A percentile compares a stretch with the other conserved stretches of the same genome.
Conservation (phyloP, 2,888 invertebrate genomes). For the Ptilodon capucinus region DNA sequence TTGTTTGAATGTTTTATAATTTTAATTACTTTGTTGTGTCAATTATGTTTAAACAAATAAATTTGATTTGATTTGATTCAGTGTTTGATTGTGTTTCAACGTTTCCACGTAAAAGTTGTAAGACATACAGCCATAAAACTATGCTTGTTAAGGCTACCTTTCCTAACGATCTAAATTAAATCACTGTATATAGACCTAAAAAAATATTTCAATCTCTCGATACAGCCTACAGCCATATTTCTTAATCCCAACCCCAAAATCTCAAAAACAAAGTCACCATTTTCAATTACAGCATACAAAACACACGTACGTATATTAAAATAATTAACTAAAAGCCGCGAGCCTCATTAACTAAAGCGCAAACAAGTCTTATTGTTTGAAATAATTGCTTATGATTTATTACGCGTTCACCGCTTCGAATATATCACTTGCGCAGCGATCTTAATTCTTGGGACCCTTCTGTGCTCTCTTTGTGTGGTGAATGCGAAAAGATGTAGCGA, state of each 20-base stretch:
- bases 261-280: neutral
- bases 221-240: too few species aligned
- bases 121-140: too few species aligned
- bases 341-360: constrained; percentile 3
- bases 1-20: too few species aligned
- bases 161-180: too few species aligned
- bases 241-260: neutral
- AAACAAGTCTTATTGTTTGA: constrained; percentile 42
- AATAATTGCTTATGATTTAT: constrained; percentile 69
- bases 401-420: constrained; percentile 54
- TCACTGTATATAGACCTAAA: too few species aligned
- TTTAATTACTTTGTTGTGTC: too few species aligned
- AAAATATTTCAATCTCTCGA: too few species aligned
- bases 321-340: constrained; percentile 21
- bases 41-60: too few species aligned
- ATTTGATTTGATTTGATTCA: too few species aligned
- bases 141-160: too few species aligned
- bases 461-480: constrained; percentile 29
- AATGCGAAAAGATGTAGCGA: constrained; percentile 24
- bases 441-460: constrained; percentile 60
- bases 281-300: neutral
- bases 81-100: too few species aligned
- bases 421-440: constrained; percentile 59
- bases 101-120: too few species aligned
- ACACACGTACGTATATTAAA: neutral